Evolutionary conservation across 2,888 invertebrate genomes (phyloP), one percentile per base, ranked within the genome.

Genomic region (Pristionchus mayeri): DNA sequence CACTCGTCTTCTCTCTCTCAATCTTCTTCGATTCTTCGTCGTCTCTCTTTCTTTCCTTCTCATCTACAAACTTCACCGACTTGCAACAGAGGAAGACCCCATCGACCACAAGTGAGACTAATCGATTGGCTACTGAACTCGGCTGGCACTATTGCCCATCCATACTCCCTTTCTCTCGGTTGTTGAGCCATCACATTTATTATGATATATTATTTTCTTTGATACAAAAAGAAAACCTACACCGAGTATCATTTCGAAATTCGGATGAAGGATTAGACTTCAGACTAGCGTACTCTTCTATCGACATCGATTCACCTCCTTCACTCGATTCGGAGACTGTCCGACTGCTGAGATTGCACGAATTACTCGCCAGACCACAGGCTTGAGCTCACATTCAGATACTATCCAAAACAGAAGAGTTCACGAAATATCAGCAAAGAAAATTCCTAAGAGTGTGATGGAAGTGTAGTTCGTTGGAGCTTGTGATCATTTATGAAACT

Each of bases 361-460:
- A 80, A 18, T 27, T 80, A 30, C 80, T 80, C 13, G 80, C 80
- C 37, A 34, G 57, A 37, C 80, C 80, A 57, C 80, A 80, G 57
- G 80, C n/a, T n/a, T n/a, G n/a, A n/a, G n/a, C n/a, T n/a, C n/a
- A n/a, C n/a, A n/a, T n/a, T n/a, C n/a, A n/a, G n/a, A n/a, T n/a
- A n/a, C n/a, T n/a, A n/a, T n/a, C n/a, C n/a, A n/a, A n/a, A n/a
- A n/a, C n/a, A n/a, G n/a, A n/a, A n/a, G n/a, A n/a, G n/a, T n/a
- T n/a, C n/a, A n/a, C n/a, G n/a, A n/a, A n/a, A n/a, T n/a, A n/a
- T n/a, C n/a, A n/a, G n/a, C n/a, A n/a, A n/a, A n/a, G n/a, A n/a
- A n/a, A n/a, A n/a, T n/a, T n/a, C n/a, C n/a, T n/a, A n/a, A n/a
- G n/a, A n/a, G n/a, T n/a, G n/a, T n/a, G n/a, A n/a, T n/a, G n/a